Percentiles rank a stretch among this genome's conserved stretches.
These are phyloP conservation scores for Stratiomys singularior DNA, from an alignment of 2,888 invertebrate species.

Conservation along the genomic window DNA sequence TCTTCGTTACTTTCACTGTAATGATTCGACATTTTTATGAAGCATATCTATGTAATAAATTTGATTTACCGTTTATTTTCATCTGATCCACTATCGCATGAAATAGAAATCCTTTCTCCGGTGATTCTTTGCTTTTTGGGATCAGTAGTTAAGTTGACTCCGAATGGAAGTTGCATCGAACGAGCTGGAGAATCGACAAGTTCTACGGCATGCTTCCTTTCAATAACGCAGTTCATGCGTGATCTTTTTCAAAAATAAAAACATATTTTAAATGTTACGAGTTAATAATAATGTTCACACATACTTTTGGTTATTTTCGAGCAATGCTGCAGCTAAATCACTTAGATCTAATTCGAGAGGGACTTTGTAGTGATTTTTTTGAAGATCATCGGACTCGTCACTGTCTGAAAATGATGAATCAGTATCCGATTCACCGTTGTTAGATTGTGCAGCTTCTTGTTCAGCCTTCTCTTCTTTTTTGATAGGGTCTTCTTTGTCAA, in stretches of 20 bases:
- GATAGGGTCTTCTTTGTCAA: conserved; percentile 59
- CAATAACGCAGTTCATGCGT: conserved; percentile 90
- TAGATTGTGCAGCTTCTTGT: conserved; percentile 51
- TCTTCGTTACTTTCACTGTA: conserved; percentile 57
- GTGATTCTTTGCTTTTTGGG: conserved; percentile 78
- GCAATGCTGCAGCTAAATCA: conserved; percentile 79
- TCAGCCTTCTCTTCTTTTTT: conserved; percentile 56
- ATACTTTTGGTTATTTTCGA: conserved; percentile 77
- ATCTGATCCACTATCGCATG: conserved; percentile 81
- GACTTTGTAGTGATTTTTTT: conserved; percentile 72
- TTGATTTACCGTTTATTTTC: conserved; percentile 47
- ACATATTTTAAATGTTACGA: too few relatives aligned
- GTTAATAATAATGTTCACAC: not conserved
- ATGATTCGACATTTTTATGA: not conserved
- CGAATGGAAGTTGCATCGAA: conserved; percentile 73
- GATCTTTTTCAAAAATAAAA: conserved; percentile 69
- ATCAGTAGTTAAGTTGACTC: conserved; percentile 76
- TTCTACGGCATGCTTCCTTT: conserved; percentile 85
- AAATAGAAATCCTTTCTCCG: conserved; percentile 87
- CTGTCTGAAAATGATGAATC: conserved; percentile 70
- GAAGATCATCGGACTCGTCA: conserved; percentile 72
- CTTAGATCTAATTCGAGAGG: conserved; percentile 86
- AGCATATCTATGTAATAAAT: not conserved
- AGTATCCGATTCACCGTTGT: conserved; percentile 61
- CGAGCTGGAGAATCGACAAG: conserved; percentile 80